phyloP scores from a whole-genome alignment of 2,888 invertebrate genomes.

The Marronus borbonicus region DNA sequence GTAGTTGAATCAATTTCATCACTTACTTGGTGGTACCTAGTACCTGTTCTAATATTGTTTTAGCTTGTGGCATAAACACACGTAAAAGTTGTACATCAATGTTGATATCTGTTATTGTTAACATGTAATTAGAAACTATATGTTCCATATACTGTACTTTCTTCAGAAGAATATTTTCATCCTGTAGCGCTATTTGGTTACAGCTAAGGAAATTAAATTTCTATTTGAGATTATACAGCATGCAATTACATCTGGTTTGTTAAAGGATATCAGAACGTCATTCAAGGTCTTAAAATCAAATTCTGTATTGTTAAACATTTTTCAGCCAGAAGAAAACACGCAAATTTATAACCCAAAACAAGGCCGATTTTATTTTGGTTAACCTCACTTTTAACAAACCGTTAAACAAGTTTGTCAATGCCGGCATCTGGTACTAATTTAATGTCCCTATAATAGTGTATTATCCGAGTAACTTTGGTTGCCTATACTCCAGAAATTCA shows the following conservation, averaged over 20 bases:
- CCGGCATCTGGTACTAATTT: too few relatives aligned
- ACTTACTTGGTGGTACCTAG: background rate
- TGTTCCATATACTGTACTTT: constrained; percentile 48
- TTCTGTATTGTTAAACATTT: constrained; percentile 11
- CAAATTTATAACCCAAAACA: too few relatives aligned
- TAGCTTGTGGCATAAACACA: constrained; percentile 49
- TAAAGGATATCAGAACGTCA: constrained; percentile 54
- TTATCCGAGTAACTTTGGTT: too few relatives aligned
- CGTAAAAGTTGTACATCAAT: constrained; percentile 49
- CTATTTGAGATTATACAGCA: too few relatives aligned
- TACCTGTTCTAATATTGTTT: constrained; percentile 47
- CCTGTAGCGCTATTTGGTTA: constrained; percentile 41
- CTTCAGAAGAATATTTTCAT: constrained; percentile 33
- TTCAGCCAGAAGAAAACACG: constrained; percentile 37
- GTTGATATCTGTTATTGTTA: constrained; percentile 24
- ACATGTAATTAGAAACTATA: constrained; percentile 43
- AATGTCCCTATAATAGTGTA: too few relatives aligned
- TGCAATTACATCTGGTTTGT: background rate
- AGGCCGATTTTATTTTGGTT: background rate
- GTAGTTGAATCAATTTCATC: background rate
- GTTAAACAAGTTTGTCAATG: background rate
- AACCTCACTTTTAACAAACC: background rate
- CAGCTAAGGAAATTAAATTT: constrained; percentile 47
- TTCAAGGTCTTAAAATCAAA: constrained; percentile 27
- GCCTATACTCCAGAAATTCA: too few relatives aligned